Evolutionary conservation across 2,888 invertebrate species (phyloP).

Genomic region (Portevinia maculata): DNA sequence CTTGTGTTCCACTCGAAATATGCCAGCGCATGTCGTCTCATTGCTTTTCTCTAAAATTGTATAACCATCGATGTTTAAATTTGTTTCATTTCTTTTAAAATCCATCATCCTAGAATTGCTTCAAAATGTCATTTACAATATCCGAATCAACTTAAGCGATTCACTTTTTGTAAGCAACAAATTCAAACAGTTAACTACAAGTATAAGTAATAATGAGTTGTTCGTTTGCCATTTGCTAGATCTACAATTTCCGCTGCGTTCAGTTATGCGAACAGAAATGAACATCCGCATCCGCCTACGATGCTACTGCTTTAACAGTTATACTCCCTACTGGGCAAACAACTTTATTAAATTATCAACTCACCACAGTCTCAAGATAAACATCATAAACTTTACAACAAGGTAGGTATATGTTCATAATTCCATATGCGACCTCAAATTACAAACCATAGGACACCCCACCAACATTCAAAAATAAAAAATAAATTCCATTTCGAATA

Average conservation of each 20-base stretch:
- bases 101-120: neutral
- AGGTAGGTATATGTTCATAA: conserved; percentile 47
- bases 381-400: conserved; percentile 34
- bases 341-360: conserved; percentile 54
- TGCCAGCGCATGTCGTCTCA: no score
- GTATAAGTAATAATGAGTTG: conserved; percentile 35
- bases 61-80: no score
- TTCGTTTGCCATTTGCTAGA: neutral
- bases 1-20: no score
- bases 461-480: conserved; percentile 18
- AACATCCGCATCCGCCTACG: conserved; percentile 44
- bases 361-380: conserved; percentile 56
- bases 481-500: conserved; percentile 62
- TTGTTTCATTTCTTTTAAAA: no score
- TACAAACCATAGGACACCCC: conserved; percentile 52
- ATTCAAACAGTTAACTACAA: conserved; percentile 7
- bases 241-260: conserved; percentile 23
- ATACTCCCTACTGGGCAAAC: conserved; percentile 36
- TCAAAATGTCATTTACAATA: neutral
- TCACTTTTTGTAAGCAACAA: neutral
- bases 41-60: no score
- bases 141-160: neutral
- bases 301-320: conserved; percentile 57
- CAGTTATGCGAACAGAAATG: neutral
- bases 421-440: conserved; percentile 48